Evolutionary conservation across 2,113 vertebrate genomes (phyloP).

Genomic region (Donacobius atricapilla): DNA sequence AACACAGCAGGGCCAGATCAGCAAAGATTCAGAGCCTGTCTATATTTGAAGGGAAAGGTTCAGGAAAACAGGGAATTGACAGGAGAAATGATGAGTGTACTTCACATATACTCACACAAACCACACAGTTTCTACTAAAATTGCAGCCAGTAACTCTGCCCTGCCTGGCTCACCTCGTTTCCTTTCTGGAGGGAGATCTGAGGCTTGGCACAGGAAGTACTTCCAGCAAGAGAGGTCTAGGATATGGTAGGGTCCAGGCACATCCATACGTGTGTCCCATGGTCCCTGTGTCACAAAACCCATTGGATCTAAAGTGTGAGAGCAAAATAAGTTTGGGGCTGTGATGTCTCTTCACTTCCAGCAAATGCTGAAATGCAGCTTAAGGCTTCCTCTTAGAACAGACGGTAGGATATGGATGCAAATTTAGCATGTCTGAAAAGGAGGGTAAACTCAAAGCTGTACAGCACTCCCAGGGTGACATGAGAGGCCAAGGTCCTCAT

Average conservation of each 20-base stretch:
- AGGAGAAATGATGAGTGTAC: neutral
- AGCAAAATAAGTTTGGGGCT: neutral
- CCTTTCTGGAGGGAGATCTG: neutral
- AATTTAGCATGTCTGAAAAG: neutral
- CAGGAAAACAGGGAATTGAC: neutral
- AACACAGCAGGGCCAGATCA: neutral
- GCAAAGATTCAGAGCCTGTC: neutral
- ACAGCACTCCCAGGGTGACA: neutral
- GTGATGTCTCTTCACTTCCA: neutral
- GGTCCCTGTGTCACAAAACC: neutral
- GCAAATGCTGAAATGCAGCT: neutral
- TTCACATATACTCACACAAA: neutral
- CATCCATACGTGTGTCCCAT: neutral
- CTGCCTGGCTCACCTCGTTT: neutral
- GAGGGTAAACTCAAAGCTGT: neutral
- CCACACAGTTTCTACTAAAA: neutral
- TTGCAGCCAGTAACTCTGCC: neutral
- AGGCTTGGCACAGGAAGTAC: neutral
- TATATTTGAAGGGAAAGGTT: neutral
- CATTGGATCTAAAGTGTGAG: neutral
- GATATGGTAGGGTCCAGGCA: neutral
- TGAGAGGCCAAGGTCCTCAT: neutral
- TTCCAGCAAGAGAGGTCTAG: neutral
- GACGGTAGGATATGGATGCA: neutral
- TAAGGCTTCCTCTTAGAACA: neutral